phyloP scores from a whole-genome alignment of 2,113 vertebrate genomes.

The Nibea albiflora region DNA sequence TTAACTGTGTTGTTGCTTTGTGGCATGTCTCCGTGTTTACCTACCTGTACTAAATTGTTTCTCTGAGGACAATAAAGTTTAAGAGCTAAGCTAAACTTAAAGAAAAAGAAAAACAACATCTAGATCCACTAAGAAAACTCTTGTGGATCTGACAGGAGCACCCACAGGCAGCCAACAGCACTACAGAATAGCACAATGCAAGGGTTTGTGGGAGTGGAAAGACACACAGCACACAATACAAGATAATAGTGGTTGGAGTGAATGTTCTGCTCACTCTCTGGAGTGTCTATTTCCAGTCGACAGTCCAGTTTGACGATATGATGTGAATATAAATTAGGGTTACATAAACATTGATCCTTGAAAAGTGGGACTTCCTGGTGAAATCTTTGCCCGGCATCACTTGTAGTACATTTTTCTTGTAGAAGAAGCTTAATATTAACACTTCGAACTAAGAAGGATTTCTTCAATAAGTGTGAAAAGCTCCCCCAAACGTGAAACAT shows the following conservation, averaged over 20 bases:
- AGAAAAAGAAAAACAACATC: not conserved
- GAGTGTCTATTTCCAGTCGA: conserved; percentile 23
- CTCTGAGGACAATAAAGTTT: not conserved
- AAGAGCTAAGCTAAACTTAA: not conserved
- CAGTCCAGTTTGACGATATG: not conserved
- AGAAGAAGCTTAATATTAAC: conserved; percentile 19
- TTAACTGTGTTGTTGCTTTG: not conserved
- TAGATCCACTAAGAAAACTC: not conserved
- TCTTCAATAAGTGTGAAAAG: conserved; percentile 25
- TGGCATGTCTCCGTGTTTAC: not conserved
- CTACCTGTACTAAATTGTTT: not conserved
- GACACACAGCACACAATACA: conserved; percentile 8
- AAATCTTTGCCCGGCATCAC: conserved; percentile 18
- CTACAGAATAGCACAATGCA: not conserved
- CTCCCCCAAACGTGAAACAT: conserved; percentile 40
- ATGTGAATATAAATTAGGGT: conserved; percentile 42
- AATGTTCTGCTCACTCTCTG: conserved; percentile 36
- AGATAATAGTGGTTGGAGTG: not conserved
- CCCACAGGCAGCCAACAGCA: not conserved
- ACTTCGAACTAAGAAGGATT: conserved; percentile 4
- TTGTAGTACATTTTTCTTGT: not conserved
- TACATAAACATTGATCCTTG: conserved; percentile 36
- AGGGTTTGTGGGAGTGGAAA: conserved; percentile 8
- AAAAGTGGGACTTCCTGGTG: conserved; percentile 25
- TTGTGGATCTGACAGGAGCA: conserved; percentile 18